Percentiles rank a stretch among this genome's conserved stretches.
These are phyloP conservation scores for Mimumesa dahlbomi DNA, from an alignment of 2,888 invertebrate genomes.

Conservation along the genomic window DNA sequence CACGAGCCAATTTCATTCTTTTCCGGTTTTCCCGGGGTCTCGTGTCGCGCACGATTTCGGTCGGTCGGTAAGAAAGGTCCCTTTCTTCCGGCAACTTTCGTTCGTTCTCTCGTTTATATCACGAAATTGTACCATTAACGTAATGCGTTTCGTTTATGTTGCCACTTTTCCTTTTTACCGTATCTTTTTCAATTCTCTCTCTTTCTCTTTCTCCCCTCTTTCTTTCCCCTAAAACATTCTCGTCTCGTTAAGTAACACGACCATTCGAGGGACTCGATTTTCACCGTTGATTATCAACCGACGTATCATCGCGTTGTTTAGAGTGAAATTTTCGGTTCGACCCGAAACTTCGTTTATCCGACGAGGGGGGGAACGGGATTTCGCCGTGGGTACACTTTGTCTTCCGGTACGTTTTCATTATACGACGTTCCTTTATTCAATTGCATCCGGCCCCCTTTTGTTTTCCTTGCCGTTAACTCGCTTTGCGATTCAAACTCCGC, in stretches of 20 bases:
- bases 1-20: slow-evolving; percentile 13
- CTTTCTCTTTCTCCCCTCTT: too few relatives aligned
- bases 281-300: too few relatives aligned
- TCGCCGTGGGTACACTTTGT: too few relatives aligned
- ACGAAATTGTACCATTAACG: slow-evolving; percentile 22
- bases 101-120: slow-evolving; percentile 1
- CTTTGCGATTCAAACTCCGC: slow-evolving; percentile 2
- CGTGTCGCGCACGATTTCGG: background rate
- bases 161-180: slow-evolving; percentile 9
- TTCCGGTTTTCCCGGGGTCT: background rate
- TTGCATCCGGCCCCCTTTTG: background rate
- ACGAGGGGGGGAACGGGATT: too few relatives aligned
- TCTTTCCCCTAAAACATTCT: too few relatives aligned
- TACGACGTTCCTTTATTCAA: slow-evolving; percentile 1
- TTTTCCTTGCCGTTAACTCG: background rate
- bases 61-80: background rate
- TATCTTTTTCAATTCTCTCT: too few relatives aligned
- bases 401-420: slow-evolving; percentile 4
- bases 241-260: background rate
- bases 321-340: too few relatives aligned
- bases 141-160: slow-evolving; percentile 34
- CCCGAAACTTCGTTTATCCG: too few relatives aligned
- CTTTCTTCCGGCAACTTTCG: background rate
- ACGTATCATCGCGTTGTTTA: too few relatives aligned
- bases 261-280: background rate